These are phyloP conservation scores for Eubasilissa regina DNA, from an alignment of 1,140 invertebrate species.

Conservation along the genomic window DNA sequence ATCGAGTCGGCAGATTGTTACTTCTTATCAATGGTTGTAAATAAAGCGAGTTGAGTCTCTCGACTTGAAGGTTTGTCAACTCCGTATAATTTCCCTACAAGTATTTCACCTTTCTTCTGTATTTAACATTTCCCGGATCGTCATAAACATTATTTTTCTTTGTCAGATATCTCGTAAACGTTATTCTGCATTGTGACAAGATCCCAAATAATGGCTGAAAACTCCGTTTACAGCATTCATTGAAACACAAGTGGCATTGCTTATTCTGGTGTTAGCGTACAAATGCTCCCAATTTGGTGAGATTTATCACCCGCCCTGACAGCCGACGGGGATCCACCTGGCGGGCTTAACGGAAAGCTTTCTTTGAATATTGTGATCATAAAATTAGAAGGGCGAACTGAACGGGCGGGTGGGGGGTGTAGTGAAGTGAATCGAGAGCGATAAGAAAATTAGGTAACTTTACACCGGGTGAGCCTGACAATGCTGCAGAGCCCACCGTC, in stretches of 20 bases:
- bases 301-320: slow-evolving; percentile 19
- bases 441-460: slow-evolving; percentile 19
- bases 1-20: too few relatives aligned
- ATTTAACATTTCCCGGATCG: too few relatives aligned
- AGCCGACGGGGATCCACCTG: background rate
- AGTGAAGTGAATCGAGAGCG: background rate
- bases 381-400: slow-evolving; percentile 8
- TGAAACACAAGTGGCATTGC: slow-evolving; percentile 3
- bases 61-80: too few relatives aligned
- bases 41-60: too few relatives aligned
- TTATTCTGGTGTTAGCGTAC: background rate
- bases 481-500: background rate
- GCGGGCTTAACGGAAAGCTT: background rate
- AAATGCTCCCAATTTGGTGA: slow-evolving; percentile 12
- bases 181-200: background rate
- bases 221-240: background rate
- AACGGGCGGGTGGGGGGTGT: background rate
- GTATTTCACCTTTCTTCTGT: too few relatives aligned
- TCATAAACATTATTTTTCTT: too few relatives aligned
- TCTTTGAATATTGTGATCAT: slow-evolving; percentile 1
- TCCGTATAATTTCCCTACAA: too few relatives aligned
- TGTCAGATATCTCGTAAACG: background rate
- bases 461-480: background rate
- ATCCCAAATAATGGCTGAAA: background rate
- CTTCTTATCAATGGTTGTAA: too few relatives aligned